phyloP scores from a whole-genome alignment of 2,113 vertebrate genomes.

The Strigops habroptila region DNA sequence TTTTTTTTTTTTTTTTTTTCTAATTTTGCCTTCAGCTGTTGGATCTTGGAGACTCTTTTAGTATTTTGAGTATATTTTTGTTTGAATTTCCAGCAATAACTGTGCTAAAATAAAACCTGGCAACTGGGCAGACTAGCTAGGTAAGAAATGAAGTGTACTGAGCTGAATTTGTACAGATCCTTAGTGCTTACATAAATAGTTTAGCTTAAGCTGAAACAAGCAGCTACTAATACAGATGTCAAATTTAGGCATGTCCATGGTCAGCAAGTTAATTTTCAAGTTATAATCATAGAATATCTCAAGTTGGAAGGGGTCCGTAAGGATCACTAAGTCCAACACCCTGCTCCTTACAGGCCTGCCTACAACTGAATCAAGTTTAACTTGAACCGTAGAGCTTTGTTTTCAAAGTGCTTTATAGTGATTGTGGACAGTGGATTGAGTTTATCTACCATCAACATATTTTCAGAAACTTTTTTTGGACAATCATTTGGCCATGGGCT shows the following conservation, averaged over 20 bases:
- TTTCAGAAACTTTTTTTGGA: neutral
- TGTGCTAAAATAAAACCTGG: conserved; percentile 32
- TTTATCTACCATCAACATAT: neutral
- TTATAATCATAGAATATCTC: neutral
- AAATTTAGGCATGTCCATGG: neutral
- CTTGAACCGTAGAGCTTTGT: neutral
- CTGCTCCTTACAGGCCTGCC: neutral
- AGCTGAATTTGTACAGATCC: neutral
- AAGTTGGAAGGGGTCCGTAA: neutral
- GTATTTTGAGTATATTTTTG: conserved; percentile 39
- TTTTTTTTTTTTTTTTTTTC: neutral
- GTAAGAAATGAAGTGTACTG: neutral
- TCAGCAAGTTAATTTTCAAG: neutral
- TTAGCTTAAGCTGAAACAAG: conserved; percentile 17
- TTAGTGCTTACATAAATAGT: neutral
- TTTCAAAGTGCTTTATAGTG: neutral
- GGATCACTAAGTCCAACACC: neutral
- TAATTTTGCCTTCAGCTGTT: conserved; percentile 47
- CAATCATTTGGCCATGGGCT: neutral
- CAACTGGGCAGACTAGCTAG: neutral
- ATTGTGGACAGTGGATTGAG: neutral
- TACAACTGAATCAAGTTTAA: neutral
- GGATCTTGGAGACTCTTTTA: conserved; percentile 13
- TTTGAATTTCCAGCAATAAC: conserved; percentile 37
- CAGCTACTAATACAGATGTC: neutral